phyloP scores from a whole-genome alignment of 2,888 invertebrate species.

The Tipula confusa region DNA sequence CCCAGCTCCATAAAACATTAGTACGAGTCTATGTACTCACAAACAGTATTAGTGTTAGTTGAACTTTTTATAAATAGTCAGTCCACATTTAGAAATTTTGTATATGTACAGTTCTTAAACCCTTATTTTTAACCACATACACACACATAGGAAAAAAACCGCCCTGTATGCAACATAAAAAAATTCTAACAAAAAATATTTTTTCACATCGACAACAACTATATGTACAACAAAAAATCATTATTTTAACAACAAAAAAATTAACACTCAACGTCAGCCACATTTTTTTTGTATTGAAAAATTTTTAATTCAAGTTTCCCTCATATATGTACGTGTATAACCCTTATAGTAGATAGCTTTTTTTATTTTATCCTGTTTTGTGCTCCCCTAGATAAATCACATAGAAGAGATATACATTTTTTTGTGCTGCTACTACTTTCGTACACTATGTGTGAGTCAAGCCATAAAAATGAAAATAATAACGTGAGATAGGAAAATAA shows the following conservation, averaged over 20 bases:
- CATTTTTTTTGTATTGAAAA: neutral
- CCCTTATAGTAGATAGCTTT: neutral
- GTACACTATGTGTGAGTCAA: neutral
- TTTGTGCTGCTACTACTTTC: too few relatives aligned
- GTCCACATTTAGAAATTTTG: neutral
- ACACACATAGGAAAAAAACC: neutral
- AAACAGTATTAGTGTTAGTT: neutral
- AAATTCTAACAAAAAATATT: neutral
- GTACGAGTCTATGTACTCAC: neutral
- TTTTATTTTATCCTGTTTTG: neutral
- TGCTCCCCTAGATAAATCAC: constrained; percentile 25
- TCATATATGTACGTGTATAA: neutral
- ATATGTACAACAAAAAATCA: neutral
- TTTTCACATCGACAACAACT: neutral
- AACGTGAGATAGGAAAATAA: neutral
- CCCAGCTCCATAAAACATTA: neutral
- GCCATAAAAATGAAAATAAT: neutral
- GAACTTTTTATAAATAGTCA: neutral
- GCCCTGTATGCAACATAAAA: neutral
- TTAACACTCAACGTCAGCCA: constrained; percentile 14
- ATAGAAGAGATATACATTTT: neutral
- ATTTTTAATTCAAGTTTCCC: constrained; percentile 12
- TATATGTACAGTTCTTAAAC: neutral
- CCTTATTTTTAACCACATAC: neutral
- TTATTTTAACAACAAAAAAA: neutral